phyloP scores from a whole-genome alignment of 2,797 vertebrate genomes.

The Hydrophis major region DNA sequence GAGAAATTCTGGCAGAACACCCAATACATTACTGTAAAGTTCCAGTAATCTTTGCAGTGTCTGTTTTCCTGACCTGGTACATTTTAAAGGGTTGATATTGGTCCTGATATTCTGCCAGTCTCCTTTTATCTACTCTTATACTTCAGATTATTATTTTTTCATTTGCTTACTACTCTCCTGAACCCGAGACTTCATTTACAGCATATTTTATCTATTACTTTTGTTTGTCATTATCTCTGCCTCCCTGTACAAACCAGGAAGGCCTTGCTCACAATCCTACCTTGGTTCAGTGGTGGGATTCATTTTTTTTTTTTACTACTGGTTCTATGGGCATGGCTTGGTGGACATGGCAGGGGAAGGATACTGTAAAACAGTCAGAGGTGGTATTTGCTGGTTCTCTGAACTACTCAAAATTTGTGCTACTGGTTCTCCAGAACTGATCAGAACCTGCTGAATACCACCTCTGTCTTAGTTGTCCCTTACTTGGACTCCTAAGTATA shows the following conservation, averaged over 20 bases:
- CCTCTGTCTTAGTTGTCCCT: neutral
- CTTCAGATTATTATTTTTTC: neutral
- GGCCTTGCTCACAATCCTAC: neutral
- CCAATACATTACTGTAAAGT: neutral
- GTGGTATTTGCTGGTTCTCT: no score
- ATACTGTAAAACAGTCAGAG: no score
- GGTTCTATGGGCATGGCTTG: no score
- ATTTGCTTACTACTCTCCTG: neutral
- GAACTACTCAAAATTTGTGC: no score
- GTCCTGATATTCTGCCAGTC: neutral
- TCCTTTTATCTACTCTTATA: neutral
- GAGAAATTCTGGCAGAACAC: neutral
- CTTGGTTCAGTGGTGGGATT: no score
- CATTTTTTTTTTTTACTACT: no score
- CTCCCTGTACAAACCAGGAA: neutral
- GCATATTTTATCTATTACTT: neutral
- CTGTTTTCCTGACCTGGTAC: neutral
- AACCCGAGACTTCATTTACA: neutral
- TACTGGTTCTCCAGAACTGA: no score
- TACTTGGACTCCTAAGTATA: neutral
- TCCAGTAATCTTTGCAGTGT: neutral
- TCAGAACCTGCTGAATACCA: no score
- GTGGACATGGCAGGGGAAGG: no score
- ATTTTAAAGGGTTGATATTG: neutral
- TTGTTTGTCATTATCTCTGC: neutral